Conservation (phyloP, 2,113 vertebrate genomes). For the Mionectes macconnelli region DNA sequence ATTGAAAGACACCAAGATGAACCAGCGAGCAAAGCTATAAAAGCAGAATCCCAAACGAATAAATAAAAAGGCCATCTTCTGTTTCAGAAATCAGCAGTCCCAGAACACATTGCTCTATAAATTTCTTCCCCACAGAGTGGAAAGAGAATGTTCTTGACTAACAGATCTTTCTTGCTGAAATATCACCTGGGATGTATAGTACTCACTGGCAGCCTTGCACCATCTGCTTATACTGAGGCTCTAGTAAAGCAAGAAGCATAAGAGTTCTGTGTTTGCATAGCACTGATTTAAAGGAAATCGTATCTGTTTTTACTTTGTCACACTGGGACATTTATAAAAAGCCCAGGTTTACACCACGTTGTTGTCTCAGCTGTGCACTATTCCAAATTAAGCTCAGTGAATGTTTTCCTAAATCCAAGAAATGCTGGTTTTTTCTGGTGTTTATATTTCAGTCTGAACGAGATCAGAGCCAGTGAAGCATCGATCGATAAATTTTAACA, state of each 20-base stretch:
- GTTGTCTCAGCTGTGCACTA: background rate
- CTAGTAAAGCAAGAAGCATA: background rate
- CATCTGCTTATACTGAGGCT: conserved; percentile 49
- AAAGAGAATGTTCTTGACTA: conserved; percentile 53
- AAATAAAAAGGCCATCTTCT: conserved; percentile 66
- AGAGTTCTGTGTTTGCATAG: background rate
- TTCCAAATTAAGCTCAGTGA: background rate
- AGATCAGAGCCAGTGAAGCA: background rate
- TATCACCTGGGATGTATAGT: conserved; percentile 59
- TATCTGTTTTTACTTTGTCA: background rate
- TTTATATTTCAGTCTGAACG: background rate
- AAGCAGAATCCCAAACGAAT: conserved; percentile 55
- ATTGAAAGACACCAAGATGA: background rate
- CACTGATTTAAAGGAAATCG: background rate
- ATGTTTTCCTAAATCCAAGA: background rate
- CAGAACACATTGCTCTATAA: conserved; percentile 60
- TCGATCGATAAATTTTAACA: background rate
- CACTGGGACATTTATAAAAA: background rate
- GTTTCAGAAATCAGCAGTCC: conserved; percentile 60
- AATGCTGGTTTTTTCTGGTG: background rate
- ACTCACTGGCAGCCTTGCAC: conserved; percentile 43
- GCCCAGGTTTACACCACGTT: background rate
- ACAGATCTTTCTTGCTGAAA: conserved; percentile 64
- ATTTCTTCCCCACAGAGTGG: conserved; percentile 54
- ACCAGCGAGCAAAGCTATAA: background rate